These are phyloP conservation scores for Phrixothrix hirtus DNA, from an alignment of 2,888 invertebrate species.

Conservation along the genomic window DNA sequence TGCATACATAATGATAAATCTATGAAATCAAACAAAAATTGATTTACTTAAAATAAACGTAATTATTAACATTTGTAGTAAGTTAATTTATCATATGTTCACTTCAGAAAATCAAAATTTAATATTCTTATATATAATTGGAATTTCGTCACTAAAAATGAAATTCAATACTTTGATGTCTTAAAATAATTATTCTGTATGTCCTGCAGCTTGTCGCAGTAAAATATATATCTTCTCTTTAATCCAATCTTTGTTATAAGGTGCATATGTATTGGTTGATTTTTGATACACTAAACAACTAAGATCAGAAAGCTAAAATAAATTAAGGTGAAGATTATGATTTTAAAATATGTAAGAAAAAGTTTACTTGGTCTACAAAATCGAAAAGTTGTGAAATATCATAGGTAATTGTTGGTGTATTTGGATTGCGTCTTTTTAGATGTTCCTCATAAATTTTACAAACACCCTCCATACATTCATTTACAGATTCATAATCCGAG, in stretches of 20 bases:
- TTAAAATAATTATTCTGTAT: constrained; percentile 43
- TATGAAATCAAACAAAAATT: background rate
- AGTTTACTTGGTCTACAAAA: constrained; percentile 85
- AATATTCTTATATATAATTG: too few relatives aligned
- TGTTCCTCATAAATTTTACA: constrained; percentile 99
- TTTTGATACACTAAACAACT: constrained; percentile 97
- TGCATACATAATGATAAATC: too few relatives aligned
- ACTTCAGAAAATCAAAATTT: too few relatives aligned
- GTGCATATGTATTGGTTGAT: constrained; percentile 93
- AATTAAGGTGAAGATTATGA: background rate
- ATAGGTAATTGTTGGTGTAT: constrained; percentile 95
- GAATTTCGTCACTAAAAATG: too few relatives aligned
- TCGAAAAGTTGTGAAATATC: constrained; percentile 98
- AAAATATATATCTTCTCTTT: constrained; percentile 98
- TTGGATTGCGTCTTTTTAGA: constrained; percentile 91
- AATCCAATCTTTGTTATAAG: constrained; percentile 99
- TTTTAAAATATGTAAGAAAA: background rate
- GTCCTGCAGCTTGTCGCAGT: constrained; percentile 86
- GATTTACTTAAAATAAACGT: too few relatives aligned
- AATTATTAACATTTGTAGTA: too few relatives aligned
- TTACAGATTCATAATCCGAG: constrained; percentile 97
- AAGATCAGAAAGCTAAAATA: constrained; percentile 78
- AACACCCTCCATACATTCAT: constrained; percentile 98
- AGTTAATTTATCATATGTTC: too few relatives aligned
- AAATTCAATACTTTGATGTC: background rate